Evolutionary conservation across 2,113 vertebrate genomes (phyloP).

Genomic region (Hipposideros armiger): DNA sequence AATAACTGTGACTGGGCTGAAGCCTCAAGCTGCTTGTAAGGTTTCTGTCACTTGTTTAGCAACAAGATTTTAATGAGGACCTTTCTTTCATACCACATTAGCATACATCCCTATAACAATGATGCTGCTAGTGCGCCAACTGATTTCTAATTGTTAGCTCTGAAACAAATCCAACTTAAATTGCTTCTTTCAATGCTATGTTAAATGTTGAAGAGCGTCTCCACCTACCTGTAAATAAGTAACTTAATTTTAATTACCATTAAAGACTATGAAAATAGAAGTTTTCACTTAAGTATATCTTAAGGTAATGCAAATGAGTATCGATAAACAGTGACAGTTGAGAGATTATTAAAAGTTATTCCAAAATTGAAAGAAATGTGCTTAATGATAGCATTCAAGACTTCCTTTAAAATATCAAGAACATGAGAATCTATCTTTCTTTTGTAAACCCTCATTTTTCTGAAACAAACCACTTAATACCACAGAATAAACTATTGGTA

Average conservation of each 20-base stretch:
- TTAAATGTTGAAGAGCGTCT: slow-evolving; percentile 44
- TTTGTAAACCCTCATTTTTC: neutral
- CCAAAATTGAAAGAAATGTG: neutral
- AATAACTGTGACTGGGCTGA: slow-evolving; percentile 69
- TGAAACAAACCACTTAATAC: neutral
- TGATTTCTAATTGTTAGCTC: slow-evolving; percentile 74
- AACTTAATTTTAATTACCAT: slow-evolving; percentile 15
- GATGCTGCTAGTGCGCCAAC: slow-evolving; percentile 75
- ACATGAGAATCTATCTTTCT: neutral
- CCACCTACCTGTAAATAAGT: neutral
- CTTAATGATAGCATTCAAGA: neutral
- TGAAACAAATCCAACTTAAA: slow-evolving; percentile 80
- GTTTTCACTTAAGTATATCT: neutral
- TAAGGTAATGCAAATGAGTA: neutral
- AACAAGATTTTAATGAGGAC: slow-evolving; percentile 85
- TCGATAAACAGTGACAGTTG: neutral
- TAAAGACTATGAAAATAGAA: slow-evolving; percentile 44
- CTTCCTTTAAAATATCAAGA: slow-evolving; percentile 10
- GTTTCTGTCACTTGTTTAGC: slow-evolving; percentile 86
- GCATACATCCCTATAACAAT: slow-evolving; percentile 63
- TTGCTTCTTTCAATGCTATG: slow-evolving; percentile 69
- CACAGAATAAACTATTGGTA: neutral
- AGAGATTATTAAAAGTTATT: slow-evolving; percentile 19
- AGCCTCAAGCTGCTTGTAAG: slow-evolving; percentile 82
- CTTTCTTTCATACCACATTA: slow-evolving; percentile 78